Conservation (phyloP, 2,113 vertebrate genomes). For the Pyrgilauda ruficollis region DNA sequence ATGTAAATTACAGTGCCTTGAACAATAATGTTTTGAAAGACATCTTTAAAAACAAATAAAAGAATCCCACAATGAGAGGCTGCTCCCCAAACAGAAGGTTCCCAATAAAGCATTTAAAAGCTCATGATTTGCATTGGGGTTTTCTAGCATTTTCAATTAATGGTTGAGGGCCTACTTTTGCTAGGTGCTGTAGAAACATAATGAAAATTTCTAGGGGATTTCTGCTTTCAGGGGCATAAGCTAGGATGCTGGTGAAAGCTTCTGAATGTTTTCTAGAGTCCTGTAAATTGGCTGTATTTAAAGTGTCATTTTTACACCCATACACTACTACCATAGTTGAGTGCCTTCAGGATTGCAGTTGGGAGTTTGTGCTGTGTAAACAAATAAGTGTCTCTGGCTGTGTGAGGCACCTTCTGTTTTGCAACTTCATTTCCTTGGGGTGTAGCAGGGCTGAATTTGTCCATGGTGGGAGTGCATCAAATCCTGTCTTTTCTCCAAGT, state of each 20-base stretch:
- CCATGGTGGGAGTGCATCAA: not conserved
- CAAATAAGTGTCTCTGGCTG: not conserved
- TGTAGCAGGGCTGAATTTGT: not conserved
- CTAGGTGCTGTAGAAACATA: not conserved
- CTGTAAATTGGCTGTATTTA: not conserved
- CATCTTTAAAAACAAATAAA: not conserved
- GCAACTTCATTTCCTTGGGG: not conserved
- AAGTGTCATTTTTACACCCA: not conserved
- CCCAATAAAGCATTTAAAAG: not conserved
- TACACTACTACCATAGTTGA: not conserved
- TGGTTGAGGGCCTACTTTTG: not conserved
- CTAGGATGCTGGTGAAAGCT: not conserved
- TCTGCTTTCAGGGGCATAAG: not conserved
- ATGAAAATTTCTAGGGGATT: not conserved
- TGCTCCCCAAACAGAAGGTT: not conserved
- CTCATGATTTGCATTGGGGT: not conserved
- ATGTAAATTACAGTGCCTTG: not conserved
- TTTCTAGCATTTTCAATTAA: not conserved
- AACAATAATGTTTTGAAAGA: not conserved
- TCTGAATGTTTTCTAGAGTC: not conserved
- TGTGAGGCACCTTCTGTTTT: not conserved
- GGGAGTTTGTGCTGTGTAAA: not conserved
- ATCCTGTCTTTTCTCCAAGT: not conserved
- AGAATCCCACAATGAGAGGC: not conserved
- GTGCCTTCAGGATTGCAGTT: not conserved